Percentiles rank a stretch among this genome's conserved stretches.
Conservation (phyloP, 2,113 vertebrate genomes). For the Larimichthys polyactis region DNA sequence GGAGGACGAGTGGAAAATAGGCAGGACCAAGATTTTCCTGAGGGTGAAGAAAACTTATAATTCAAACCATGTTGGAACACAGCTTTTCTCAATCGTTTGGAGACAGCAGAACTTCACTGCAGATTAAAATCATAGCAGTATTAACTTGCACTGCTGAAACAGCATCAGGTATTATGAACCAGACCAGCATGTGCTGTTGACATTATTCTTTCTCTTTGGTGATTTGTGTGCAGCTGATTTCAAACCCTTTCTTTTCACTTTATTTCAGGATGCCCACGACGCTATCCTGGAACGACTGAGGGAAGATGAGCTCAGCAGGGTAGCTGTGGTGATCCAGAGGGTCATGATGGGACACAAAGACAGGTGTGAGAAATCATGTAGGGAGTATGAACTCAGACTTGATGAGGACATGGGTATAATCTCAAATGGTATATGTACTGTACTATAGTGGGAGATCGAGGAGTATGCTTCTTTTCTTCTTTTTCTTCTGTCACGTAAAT, state of each 20-base stretch:
- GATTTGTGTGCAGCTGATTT: neutral
- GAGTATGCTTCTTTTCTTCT: neutral
- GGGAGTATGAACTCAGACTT: neutral
- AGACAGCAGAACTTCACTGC: neutral
- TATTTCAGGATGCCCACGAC: conserved; percentile 89
- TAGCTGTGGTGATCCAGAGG: conserved; percentile 90
- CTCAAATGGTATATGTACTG: neutral
- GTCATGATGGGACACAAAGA: conserved; percentile 88
- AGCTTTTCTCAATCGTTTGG: neutral
- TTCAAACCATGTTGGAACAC: neutral
- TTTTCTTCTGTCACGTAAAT: neutral
- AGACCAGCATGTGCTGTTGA: neutral
- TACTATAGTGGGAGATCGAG: neutral
- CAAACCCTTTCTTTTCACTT: neutral
- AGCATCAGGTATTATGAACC: neutral
- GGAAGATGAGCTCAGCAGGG: conserved; percentile 82
- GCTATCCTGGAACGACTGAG: conserved; percentile 86
- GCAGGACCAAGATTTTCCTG: conserved; percentile 93
- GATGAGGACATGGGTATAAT: neutral
- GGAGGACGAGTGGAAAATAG: conserved; percentile 89
- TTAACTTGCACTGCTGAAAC: neutral
- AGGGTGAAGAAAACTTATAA: conserved; percentile 84
- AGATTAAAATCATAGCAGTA: neutral
- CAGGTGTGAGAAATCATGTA: conserved; percentile 83
- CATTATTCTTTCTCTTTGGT: neutral